Base-by-base conservation (phyloP, 2,888 invertebrate species). In the Campoletis raptor region DNA sequence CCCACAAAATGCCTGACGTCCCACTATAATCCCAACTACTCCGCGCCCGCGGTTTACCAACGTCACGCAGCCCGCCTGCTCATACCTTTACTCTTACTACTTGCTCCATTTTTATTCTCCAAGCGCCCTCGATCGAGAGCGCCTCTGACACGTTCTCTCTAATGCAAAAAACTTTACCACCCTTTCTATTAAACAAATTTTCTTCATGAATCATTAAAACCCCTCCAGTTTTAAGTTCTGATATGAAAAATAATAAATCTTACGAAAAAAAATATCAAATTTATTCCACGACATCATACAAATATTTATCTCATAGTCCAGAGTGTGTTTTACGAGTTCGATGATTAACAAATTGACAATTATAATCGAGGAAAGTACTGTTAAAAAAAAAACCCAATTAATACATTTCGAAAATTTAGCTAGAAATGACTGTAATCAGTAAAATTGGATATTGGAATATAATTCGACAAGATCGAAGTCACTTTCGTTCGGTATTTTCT, bases 11-110 rank as follows among this genome's bases (percentile, higher is more conserved):
- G 42, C 86, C 72, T 64, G 78, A 69, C 72, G 66, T 24, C 42
- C 42, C 48, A 12, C 54, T 67, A 67, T 84, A 86, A 86, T 86
- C 81, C 69, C 67, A 64, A 81, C 57, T 52, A 21, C 52, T 70
- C 72, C 48, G 30, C 30, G 30, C 30, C 30, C 30, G 74, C 40
- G 81, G 73, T 81, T 78, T 15, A 37, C 83, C 81, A 30, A 66
- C 73, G 81, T 86, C 86, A 81, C 74, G 83, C 86, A 76, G 64
- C 18, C 64, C 77, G 81, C n/a, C 77, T 81, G 81, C 61, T 40
- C 52, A 40, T 69, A 80, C 77, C 69, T 78, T 74, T 78, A 78
- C 81, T 78, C 74, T 7, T 42, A 67, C 78, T 78, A 84, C 83
- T 86, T 76, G 30, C 57, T 42, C 9, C 12, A 57, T 40, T 61